phyloP scores from a whole-genome alignment of 2,113 vertebrate species.

The Pongo abelii region DNA sequence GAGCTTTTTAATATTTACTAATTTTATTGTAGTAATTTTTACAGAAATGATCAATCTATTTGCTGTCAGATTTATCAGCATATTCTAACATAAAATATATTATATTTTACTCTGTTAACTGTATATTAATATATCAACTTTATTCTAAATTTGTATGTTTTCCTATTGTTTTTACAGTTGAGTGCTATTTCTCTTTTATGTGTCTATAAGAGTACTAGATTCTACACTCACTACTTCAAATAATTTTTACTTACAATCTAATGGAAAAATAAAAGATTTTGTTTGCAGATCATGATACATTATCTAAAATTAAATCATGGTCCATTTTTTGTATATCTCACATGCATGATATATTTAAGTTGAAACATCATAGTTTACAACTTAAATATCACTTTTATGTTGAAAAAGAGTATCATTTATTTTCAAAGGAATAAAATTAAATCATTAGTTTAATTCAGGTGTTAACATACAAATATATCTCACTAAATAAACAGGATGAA shows the following conservation, averaged over 20 bases:
- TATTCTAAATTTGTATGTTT: neutral
- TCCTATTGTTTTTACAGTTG: neutral
- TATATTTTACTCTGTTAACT: neutral
- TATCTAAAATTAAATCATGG: neutral
- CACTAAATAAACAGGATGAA: constrained; percentile 43
- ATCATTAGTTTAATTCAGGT: neutral
- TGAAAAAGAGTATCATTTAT: neutral
- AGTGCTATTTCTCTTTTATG: neutral
- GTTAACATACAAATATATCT: constrained; percentile 35
- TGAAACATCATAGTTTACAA: neutral
- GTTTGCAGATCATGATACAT: neutral
- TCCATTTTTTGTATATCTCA: neutral
- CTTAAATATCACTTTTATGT: neutral
- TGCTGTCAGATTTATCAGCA: neutral
- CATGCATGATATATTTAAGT: neutral
- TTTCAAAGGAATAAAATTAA: constrained; percentile 16
- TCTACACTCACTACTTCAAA: neutral
- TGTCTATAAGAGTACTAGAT: neutral
- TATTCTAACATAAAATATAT: neutral
- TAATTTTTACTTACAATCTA: neutral
- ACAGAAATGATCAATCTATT: neutral
- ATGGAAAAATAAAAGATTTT: neutral
- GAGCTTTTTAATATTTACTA: neutral
- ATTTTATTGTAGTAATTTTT: neutral
- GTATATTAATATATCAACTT: neutral